phyloP scores from a whole-genome alignment of 2,113 vertebrate species.

The Argyrosomus japonicus region DNA sequence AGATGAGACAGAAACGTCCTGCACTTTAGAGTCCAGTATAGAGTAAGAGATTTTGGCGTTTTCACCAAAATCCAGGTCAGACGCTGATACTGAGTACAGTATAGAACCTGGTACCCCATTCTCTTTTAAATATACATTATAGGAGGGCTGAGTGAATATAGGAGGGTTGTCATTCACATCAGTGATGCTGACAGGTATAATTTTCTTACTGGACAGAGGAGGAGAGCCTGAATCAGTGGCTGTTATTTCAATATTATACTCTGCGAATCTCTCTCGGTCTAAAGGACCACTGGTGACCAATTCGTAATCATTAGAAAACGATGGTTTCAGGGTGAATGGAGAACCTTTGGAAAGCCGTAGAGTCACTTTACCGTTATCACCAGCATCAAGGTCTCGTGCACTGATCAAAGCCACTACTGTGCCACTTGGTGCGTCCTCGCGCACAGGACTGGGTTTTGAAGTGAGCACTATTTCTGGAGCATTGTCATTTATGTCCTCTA shows the following conservation, averaged over 20 bases:
- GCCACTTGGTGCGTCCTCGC: constrained; percentile 67
- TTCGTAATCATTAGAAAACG: constrained; percentile 72
- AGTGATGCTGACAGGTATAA: constrained; percentile 82
- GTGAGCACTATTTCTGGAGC: constrained; percentile 76
- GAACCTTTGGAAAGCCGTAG: constrained; percentile 16
- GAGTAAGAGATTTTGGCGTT: too few species aligned
- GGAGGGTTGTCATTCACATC: constrained; percentile 91
- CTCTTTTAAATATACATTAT: too few species aligned
- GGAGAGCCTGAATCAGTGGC: constrained; percentile 86
- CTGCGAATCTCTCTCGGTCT: constrained; percentile 64
- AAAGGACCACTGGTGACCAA: constrained; percentile 65
- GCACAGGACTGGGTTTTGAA: constrained; percentile 66
- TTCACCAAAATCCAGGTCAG: too few species aligned
- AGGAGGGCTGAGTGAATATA: too few species aligned
- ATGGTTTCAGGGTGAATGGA: constrained; percentile 66
- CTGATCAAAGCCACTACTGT: constrained; percentile 77
- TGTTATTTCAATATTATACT: constrained; percentile 71
- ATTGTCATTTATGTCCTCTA: constrained; percentile 82
- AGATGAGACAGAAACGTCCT: too few species aligned
- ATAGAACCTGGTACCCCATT: too few species aligned
- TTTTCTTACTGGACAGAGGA: constrained; percentile 80
- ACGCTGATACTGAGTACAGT: too few species aligned
- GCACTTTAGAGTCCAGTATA: too few species aligned
- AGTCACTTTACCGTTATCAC: constrained; percentile 66
- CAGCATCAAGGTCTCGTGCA: constrained; percentile 68